These are phyloP conservation scores for Lobophora halterata DNA, from an alignment of 2,888 invertebrate genomes.

Conservation along the genomic window DNA sequence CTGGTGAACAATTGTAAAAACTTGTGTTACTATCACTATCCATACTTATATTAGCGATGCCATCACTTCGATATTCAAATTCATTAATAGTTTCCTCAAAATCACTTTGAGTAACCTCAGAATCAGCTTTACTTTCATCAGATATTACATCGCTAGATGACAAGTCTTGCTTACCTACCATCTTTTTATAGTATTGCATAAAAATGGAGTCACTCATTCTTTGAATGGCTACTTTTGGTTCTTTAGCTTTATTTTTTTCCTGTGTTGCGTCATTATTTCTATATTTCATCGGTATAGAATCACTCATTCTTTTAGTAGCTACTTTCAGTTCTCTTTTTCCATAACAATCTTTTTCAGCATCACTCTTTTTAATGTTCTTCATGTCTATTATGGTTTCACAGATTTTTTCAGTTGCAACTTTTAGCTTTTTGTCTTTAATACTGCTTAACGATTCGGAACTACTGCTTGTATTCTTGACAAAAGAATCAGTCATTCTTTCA, in stretches of 20 bases:
- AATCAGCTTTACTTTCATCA: constrained; percentile 19
- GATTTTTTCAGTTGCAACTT: constrained; percentile 51
- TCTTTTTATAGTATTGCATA: constrained; percentile 44
- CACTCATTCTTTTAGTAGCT: constrained; percentile 48
- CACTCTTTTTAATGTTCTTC: too few species aligned
- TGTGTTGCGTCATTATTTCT: too few species aligned
- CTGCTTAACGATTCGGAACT: too few species aligned
- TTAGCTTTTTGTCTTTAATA: too few species aligned
- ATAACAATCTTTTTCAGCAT: constrained; percentile 1
- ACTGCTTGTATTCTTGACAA: too few species aligned
- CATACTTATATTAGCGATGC: constrained; percentile 4
- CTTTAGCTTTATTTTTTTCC: constrained; percentile 23
- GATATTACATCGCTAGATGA: constrained; percentile 1
- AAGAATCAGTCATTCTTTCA: too few species aligned
- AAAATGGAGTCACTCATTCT: constrained; percentile 55
- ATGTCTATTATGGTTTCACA: constrained; percentile 55
- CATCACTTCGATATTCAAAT: background rate
- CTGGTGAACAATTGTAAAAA: constrained; percentile 28
- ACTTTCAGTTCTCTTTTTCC: constrained; percentile 44
- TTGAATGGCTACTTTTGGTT: constrained; percentile 48
- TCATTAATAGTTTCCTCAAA: background rate
- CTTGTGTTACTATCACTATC: constrained; percentile 32
- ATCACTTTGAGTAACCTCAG: background rate
- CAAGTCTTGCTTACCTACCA: constrained; percentile 16
- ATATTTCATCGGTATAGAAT: constrained; percentile 50